A percentile compares a stretch with the other conserved stretches of the same genome.
phyloP scores from a whole-genome alignment of 2,888 invertebrate genomes.

The Lutraria lutraria region DNA sequence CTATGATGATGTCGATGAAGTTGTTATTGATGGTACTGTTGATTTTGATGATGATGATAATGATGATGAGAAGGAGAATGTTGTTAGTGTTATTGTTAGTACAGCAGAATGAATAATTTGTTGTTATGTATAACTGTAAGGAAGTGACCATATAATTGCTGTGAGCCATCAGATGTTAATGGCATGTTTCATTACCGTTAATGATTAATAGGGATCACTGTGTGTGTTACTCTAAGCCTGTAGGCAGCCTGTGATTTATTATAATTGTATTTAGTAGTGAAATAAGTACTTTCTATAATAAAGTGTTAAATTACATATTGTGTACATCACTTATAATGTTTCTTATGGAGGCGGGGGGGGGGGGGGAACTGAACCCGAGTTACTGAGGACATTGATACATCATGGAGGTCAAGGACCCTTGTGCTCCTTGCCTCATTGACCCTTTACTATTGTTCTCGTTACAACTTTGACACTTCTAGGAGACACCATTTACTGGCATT shows the following conservation, averaged over 20 bases:
- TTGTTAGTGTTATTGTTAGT: no score
- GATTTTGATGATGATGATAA: no score
- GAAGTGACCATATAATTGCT: no score
- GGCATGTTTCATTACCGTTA: background rate
- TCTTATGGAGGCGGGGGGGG: background rate
- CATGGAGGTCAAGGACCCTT: slow-evolving; percentile 8
- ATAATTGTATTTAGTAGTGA: background rate
- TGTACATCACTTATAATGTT: background rate
- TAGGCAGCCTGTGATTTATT: slow-evolving; percentile 12
- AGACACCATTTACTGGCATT: no score
- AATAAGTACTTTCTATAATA: background rate
- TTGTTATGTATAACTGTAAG: no score
- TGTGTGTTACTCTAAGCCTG: background rate
- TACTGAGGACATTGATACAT: background rate
- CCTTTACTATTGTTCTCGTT: no score
- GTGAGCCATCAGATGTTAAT: background rate
- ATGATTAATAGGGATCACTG: slow-evolving; percentile 1
- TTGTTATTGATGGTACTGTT: no score
- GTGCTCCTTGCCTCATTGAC: background rate
- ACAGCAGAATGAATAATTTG: no score
- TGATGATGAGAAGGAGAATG: no score
- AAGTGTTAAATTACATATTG: slow-evolving; percentile 5
- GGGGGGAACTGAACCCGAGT: background rate
- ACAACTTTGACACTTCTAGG: no score
- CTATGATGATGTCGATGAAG: no score